Evolutionary conservation across 2,797 vertebrate genomes (phyloP), one percentile per base, ranked within the genome.

Genomic region (Odontamblyopus rebecca): DNA sequence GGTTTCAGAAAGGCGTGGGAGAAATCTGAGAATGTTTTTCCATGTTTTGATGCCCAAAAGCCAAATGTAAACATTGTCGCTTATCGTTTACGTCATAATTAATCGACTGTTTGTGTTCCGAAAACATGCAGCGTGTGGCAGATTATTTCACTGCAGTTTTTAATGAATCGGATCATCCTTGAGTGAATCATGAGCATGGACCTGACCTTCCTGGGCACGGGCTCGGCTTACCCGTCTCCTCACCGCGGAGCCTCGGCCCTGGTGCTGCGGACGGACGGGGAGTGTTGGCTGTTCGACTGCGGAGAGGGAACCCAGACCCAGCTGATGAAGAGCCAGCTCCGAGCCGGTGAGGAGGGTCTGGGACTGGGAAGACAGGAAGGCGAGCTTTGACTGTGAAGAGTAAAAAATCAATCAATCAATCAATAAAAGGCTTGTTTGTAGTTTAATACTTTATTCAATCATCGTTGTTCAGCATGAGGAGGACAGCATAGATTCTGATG

Each of bases 201-300:
- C 0, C 11, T 99, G 50, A 98, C 96, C 0, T 98, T 98, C 74
- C 95, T 98, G 13, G 97, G 97, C 41, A 98, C 96, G 0, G 97
- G 97, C 0, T 93, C 97, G 0, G 97, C 96, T 0, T 97, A 95
- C 66, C 97, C 97, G 1, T 95, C 95, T 0, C 96, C 96, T 0
- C 88, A 89, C 0, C 91, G 96, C 66, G 97, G 97, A 0, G 95
- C 96, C 0, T 95, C 97, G 1, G 96, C 97, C 0, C 76, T 96
- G n/a, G 96, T 95, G 63, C 90, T 98, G 27, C 93, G 96, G 50
- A 80, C 91, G 4, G 94, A 96, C 16, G 97, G 96, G 4, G 94
- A 96, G 1, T 95, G 94, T 67, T 99, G 97, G 97, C 93, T 98
- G 64, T 99, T 98, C n/a, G 97, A 98, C 88, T 98, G 97, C 65